Conservation (phyloP, 2,113 vertebrate genomes). For the Ochotona curzoniae region DNA sequence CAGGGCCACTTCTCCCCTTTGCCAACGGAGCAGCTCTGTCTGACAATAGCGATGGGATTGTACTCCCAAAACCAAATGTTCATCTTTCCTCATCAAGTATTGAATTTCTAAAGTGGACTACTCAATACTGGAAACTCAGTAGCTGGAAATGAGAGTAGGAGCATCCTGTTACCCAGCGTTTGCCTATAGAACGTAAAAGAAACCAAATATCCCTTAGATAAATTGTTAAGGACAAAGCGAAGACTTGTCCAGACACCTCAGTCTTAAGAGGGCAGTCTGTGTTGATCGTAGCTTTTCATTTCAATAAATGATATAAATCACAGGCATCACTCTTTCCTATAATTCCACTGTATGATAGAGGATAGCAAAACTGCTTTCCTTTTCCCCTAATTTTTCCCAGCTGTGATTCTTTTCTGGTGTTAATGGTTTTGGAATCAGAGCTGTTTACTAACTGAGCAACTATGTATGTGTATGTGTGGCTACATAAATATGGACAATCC, state of each 20-base stretch:
- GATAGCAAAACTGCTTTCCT: background rate
- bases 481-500: background rate
- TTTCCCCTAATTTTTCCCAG: conserved; percentile 39
- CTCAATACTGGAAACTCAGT: conserved; percentile 63
- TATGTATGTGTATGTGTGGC: background rate
- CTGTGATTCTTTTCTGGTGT: background rate
- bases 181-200: conserved; percentile 71
- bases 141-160: conserved; percentile 66
- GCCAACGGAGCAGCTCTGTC: conserved; percentile 58
- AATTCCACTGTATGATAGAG: background rate
- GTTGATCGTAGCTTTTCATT: conserved; percentile 16
- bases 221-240: conserved; percentile 37
- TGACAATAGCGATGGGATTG: conserved; percentile 59
- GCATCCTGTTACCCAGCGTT: conserved; percentile 58
- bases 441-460: background rate
- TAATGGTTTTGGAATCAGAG: background rate
- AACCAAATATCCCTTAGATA: conserved; percentile 53
- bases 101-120: conserved; percentile 40
- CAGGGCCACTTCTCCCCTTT: background rate
- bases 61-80: conserved; percentile 64
- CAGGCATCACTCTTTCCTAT: background rate
- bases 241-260: conserved; percentile 40
- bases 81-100: conserved; percentile 65
- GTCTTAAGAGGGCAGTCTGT: conserved; percentile 7
- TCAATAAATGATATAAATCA: conserved; percentile 40